Conservation (phyloP, 1,140 invertebrate species). For the Drosophila asahinai region DNA sequence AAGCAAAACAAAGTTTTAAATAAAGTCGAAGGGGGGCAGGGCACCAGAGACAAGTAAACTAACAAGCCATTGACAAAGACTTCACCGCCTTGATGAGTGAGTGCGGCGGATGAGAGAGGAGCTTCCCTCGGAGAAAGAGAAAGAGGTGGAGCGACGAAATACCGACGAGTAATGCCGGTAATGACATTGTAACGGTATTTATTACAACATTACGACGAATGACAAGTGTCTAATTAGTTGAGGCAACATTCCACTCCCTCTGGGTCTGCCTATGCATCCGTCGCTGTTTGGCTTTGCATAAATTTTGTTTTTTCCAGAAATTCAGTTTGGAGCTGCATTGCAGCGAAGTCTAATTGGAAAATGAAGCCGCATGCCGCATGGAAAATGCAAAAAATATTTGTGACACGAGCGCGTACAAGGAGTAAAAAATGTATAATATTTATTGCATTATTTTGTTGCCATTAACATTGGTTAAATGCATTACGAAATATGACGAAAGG, state of each 20-base stretch:
- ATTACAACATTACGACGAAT: slow-evolving; percentile 79
- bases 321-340: slow-evolving; percentile 19
- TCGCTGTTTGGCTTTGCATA: slow-evolving; percentile 31
- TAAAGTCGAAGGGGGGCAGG: slow-evolving; percentile 56
- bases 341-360: slow-evolving; percentile 24
- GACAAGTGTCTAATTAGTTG: slow-evolving; percentile 81
- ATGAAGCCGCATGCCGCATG: not conserved
- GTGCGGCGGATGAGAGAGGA: slow-evolving; percentile 21
- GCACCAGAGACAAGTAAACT: slow-evolving; percentile 62
- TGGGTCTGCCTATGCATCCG: not conserved
- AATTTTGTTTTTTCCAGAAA: slow-evolving; percentile 28
- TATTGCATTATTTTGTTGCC: slow-evolving; percentile 25
- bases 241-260: slow-evolving; percentile 53
- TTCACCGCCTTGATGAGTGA: slow-evolving; percentile 38
- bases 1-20: slow-evolving; percentile 82
- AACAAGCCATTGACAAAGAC: slow-evolving; percentile 77
- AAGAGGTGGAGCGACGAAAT: slow-evolving; percentile 41
- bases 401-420: slow-evolving; percentile 10
- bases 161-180: slow-evolving; percentile 73
- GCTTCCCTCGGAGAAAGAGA: slow-evolving; percentile 1
- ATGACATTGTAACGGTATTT: slow-evolving; percentile 83
- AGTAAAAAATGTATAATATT: slow-evolving; percentile 16
- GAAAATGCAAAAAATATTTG: slow-evolving; percentile 15
- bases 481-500: slow-evolving; percentile 50
- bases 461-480: slow-evolving; percentile 55